Conservation (phyloP, 2,113 vertebrate species). For the Glaucidium brasilianum region DNA sequence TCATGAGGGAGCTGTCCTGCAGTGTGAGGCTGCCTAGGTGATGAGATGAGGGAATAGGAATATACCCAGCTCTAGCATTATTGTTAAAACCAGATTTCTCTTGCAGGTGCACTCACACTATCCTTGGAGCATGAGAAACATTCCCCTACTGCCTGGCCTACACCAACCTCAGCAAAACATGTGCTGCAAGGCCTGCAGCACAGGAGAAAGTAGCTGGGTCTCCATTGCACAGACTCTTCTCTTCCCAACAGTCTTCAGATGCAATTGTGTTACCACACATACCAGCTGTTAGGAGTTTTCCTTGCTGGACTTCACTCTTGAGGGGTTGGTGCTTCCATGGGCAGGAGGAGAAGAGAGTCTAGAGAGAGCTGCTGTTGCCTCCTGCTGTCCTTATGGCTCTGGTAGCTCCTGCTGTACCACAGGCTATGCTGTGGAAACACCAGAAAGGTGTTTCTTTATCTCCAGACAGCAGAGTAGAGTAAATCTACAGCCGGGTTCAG, state of each 20-base stretch:
- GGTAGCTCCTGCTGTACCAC: background rate
- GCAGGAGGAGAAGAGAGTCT: background rate
- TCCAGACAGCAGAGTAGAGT: background rate
- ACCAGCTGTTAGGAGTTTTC: background rate
- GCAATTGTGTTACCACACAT: background rate
- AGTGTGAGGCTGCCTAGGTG: background rate
- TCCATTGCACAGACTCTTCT: background rate
- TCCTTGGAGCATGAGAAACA: background rate
- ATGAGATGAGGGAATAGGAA: background rate
- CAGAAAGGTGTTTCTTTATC: background rate
- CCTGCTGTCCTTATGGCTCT: background rate
- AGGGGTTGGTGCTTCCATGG: background rate
- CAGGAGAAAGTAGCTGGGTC: background rate
- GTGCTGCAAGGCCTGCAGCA: background rate
- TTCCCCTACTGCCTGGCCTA: accelerated
- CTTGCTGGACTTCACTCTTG: background rate
- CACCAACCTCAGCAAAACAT: accelerated
- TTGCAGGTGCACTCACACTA: background rate
- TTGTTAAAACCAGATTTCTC: background rate
- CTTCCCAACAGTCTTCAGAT: background rate
- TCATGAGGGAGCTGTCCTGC: background rate
- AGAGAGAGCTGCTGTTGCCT: background rate
- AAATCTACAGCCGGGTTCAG: background rate
- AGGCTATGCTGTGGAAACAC: background rate
- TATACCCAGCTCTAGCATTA: background rate